These are phyloP conservation scores for Plectrocnemia conspersa DNA, from an alignment of 1,140 invertebrate species.

Conservation along the genomic window DNA sequence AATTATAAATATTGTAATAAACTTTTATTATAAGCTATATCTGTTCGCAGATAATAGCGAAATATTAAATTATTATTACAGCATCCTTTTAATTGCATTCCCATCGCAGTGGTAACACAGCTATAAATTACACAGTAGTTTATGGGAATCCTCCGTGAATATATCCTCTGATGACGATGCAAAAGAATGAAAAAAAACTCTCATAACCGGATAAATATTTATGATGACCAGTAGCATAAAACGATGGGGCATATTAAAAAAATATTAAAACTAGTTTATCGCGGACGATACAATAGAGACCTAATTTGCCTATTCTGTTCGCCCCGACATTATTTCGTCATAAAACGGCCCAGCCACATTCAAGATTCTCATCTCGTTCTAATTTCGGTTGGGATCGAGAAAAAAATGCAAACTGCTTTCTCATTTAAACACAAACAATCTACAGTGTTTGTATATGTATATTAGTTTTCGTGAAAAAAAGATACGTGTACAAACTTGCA, in stretches of 20 bases:
- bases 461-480: too few species aligned
- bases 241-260: constrained; percentile 32
- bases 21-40: too few species aligned
- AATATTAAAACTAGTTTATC: constrained; percentile 37
- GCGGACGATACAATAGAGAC: constrained; percentile 26
- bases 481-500: too few species aligned
- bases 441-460: too few species aligned
- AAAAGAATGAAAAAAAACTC: constrained; percentile 5
- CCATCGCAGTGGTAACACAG: not conserved
- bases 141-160: constrained; percentile 5
- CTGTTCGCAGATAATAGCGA: too few species aligned
- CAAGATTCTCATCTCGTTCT: too few species aligned
- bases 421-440: too few species aligned
- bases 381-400: too few species aligned
- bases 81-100: not conserved
- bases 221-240: constrained; percentile 31
- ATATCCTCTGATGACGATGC: not conserved
- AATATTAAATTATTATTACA: too few species aligned
- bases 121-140: not conserved
- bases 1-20: too few species aligned
- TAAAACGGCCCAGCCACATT: too few species aligned
- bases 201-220: constrained; percentile 34
- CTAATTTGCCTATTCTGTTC: constrained; percentile 35
- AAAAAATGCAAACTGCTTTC: too few species aligned
- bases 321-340: constrained; percentile 33